These are phyloP conservation scores for Sebastes baramenuke DNA, from an alignment of 2,797 vertebrate species.

Conservation along the genomic window DNA sequence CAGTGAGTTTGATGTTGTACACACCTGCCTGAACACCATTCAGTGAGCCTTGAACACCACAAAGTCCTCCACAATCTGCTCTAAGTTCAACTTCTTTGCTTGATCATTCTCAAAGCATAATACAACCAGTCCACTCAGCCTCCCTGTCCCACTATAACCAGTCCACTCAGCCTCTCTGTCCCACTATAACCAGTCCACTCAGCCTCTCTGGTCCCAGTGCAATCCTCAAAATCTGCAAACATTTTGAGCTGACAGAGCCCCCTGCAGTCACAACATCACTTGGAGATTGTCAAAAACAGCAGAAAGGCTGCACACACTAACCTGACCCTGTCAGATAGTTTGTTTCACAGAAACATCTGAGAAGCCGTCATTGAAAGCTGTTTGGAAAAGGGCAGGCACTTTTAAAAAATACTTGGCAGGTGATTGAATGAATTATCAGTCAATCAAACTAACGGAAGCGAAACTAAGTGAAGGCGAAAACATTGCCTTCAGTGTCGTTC, in stretches of 20 bases:
- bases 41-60: neutral
- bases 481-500: neutral
- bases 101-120: too few relatives aligned
- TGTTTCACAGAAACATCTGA: too few relatives aligned
- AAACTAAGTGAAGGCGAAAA: neutral
- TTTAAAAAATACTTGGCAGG: neutral
- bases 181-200: neutral
- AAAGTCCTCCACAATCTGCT: too few relatives aligned
- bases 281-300: neutral
- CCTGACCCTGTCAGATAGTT: too few relatives aligned
- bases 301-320: neutral
- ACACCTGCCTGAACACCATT: neutral
- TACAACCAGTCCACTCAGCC: neutral
- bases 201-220: neutral
- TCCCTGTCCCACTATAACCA: neutral
- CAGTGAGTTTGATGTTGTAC: neutral
- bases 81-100: too few relatives aligned
- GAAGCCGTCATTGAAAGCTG: too few relatives aligned
- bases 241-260: neutral
- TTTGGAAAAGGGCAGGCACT: neutral
- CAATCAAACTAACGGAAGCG: neutral
- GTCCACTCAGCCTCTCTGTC: neutral
- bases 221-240: neutral
- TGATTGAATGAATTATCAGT: neutral
- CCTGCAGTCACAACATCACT: neutral